These are phyloP conservation scores for Nebria brevicollis DNA, from an alignment of 2,888 invertebrate genomes.

Conservation along the genomic window DNA sequence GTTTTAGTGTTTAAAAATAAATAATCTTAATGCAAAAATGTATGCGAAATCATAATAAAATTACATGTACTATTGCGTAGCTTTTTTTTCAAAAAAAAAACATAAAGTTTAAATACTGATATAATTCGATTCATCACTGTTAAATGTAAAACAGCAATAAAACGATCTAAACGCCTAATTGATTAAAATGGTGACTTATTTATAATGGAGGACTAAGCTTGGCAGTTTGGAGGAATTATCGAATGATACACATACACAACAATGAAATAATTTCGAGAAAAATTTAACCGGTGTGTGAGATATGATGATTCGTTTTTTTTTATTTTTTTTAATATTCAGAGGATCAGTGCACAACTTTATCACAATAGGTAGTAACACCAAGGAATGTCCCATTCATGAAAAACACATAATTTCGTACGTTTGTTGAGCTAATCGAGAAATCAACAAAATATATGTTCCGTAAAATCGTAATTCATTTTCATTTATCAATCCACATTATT, in stretches of 20 bases:
- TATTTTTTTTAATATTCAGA: neutral
- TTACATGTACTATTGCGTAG: conserved; percentile 12
- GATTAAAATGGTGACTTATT: neutral
- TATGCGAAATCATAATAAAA: conserved; percentile 22
- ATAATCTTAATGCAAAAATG: conserved; percentile 36
- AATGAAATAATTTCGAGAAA: conserved; percentile 25
- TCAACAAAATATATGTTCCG: conserved; percentile 1
- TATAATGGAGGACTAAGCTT: conserved; percentile 19
- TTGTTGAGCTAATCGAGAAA: conserved; percentile 13
- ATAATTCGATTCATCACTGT: neutral
- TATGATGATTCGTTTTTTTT: conserved; percentile 42
- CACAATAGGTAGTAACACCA: conserved; percentile 46
- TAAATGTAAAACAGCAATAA: conserved; percentile 16
- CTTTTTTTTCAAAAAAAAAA: neutral
- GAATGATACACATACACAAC: conserved; percentile 30
- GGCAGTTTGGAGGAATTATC: conserved; percentile 31
- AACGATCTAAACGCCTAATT: neutral
- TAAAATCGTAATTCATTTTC: neutral
- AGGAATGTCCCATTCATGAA: conserved; percentile 35
- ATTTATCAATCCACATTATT: neutral
- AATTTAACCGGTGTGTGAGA: conserved; percentile 39
- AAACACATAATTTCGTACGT: conserved; percentile 15
- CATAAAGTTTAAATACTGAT: neutral
- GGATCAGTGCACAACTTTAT: conserved; percentile 46
- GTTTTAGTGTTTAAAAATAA: conserved; percentile 30